A percentile compares a stretch with the other conserved stretches of the same genome.
phyloP scores from a whole-genome alignment of 1,140 invertebrate genomes.

The Achatina immaculata region DNA sequence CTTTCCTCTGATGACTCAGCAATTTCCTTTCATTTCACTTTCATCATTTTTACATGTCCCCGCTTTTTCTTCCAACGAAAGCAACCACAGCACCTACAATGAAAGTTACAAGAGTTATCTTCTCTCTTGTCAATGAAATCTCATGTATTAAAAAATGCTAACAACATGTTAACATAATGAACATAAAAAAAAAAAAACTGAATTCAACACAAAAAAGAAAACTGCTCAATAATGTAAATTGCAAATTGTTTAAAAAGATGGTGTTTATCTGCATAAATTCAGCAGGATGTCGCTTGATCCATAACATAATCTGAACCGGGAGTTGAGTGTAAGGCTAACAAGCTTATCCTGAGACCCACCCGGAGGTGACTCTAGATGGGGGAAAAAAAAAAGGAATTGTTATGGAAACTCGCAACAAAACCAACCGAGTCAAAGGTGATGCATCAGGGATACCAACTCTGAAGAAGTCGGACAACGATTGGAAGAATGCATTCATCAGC shows the following conservation, averaged over 20 bases:
- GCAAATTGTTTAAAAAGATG: constrained; percentile 22
- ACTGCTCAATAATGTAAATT: background rate
- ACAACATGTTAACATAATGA: background rate
- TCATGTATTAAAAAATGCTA: background rate
- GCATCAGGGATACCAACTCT: too few species aligned
- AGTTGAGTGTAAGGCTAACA: too few species aligned
- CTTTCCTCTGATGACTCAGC: constrained; percentile 54
- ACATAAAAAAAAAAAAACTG: background rate
- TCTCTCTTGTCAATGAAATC: background rate
- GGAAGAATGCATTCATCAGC: too few species aligned
- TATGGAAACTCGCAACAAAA: too few species aligned
- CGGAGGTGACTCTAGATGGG: too few species aligned
- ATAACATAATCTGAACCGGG: too few species aligned
- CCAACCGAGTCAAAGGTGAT: too few species aligned
- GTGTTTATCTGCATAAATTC: background rate
- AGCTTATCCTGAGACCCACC: too few species aligned
- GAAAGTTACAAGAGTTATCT: constrained; percentile 30
- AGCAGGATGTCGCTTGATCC: too few species aligned
- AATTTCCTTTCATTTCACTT: constrained; percentile 57
- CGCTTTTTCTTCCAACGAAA: constrained; percentile 45
- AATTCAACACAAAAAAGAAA: background rate
- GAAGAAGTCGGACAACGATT: too few species aligned
- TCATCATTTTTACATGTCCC: too few species aligned
- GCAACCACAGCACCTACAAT: constrained; percentile 61
- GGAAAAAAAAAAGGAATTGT: too few species aligned